Evolutionary conservation across 2,888 invertebrate species (phyloP), one percentile per base, ranked within the genome.

Genomic region (Cacoxenus indagator): DNA sequence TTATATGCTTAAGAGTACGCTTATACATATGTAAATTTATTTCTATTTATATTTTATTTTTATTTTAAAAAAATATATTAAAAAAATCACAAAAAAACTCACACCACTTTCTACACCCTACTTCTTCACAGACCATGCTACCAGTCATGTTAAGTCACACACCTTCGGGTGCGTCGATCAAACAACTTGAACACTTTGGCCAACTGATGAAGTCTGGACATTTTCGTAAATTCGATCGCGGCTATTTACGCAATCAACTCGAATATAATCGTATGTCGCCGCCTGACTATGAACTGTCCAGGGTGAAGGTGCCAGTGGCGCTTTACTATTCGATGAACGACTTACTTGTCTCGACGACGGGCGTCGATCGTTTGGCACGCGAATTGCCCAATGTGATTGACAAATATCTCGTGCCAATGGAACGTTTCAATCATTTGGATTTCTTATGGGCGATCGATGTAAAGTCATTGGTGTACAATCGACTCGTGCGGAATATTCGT

Each of bases 301-400:
- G 88, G 43, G 87, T 91, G 9, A 90, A 87, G 70, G 88, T 90
- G 19, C 91, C 91, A 0, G 89, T 91, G 43, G 90, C 90, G 1
- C 82, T 93, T 9, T 90, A 91, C 77, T 91, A 90, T 76, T 90
- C 90, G 6, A 87, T 88, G 3, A 91, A 91, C 17, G 95, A 95
- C 84, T 91, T 92, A 91, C 83, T 94, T 22, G 90, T 93, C 1
- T 88, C 90, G 64, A 89, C 90, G 2, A 84, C 85, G 74, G 92
- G 93, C 69, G 91, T 92, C 0, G 84, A 90, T 48, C 85, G 87
- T 19, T 81, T 93, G 64, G 89, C 90, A 45, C 83, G 85, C 11
- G 86, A 88, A 68, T 82, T 94, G 51, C 87, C 88, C 8, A 91
- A 91, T 76, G 89, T 89, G 1, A 84, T 91, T 5, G 90, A 90